Evolutionary conservation across 35 echinoderm and acorn worm species (phyloP), one percentile per base, ranked within the genome.

Genomic region (Acanthaster planci): DNA sequence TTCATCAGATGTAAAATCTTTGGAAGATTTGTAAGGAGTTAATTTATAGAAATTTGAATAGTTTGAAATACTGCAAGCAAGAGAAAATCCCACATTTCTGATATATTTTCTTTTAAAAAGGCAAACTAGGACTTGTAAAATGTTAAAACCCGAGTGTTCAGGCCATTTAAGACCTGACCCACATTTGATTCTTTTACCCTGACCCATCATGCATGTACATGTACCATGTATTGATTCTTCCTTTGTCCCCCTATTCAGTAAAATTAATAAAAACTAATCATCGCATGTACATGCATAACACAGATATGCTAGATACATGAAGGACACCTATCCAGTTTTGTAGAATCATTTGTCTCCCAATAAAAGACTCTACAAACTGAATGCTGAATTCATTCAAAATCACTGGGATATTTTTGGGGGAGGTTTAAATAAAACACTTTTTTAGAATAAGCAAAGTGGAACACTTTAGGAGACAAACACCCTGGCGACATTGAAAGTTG

Each of bases 301-400:
- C 30, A 12, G 34, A 26, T 72, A 19, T 9, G 14, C 7, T 30
- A 26, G 64, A 21, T 26, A 26, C 64, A 72, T 72, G 64, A 72
- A 72, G 64, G 64, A 72, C 64, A 72, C 21, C 14, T 34, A 26
- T 72, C 64, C 23, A 26, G 34, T 26, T 34, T 3, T 72, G 6
- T 22, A 60, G 57, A 60, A 35, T 21, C 64, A 34, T 34, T 8
- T 72, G 64, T 34, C 30, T 35, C 7, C 23, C 34, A 72, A 72
- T 72, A 31, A 26, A 72, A 34, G 30, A 19, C 14, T 26, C 30
- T 34, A 27, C 21, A 72, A 12, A 72, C 23, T 12, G 9, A 30
- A 34, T 72, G 64, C 64, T 29, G 22, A 68, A 68, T 34, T 72
- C 64, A 29, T 34, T 72, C 64, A 72, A 72, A 26, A 72, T 31